These are phyloP conservation scores for Rynchops niger DNA, from an alignment of 2,113 vertebrate species.

Conservation along the genomic window DNA sequence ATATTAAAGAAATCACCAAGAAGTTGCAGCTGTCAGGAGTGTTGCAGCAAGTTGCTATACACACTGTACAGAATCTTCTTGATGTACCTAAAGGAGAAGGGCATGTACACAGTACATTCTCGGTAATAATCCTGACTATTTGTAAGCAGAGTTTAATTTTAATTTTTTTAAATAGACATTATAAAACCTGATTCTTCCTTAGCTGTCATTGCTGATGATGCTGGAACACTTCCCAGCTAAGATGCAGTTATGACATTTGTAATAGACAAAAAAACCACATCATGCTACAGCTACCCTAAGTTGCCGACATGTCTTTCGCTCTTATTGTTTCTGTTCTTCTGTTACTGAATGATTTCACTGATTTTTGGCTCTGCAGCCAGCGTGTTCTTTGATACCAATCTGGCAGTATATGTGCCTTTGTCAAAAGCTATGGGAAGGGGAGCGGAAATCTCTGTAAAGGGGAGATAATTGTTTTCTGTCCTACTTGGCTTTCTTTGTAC, in stretches of 20 bases:
- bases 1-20: background rate
- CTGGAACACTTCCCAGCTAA: background rate
- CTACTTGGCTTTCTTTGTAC: background rate
- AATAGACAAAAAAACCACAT: rapidly evolving
- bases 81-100: background rate
- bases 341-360: background rate
- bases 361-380: background rate
- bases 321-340: background rate
- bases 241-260: background rate
- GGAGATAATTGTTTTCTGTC: background rate
- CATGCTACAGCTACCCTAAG: background rate
- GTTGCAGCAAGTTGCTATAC: background rate
- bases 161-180: background rate
- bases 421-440: background rate
- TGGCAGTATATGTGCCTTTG: background rate
- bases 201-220: background rate
- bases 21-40: background rate
- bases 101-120: background rate
- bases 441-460: background rate
- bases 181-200: background rate
- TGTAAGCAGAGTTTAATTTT: background rate
- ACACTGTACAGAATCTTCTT: background rate
- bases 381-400: background rate
- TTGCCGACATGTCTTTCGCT: background rate
- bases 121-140: background rate